Evolutionary conservation across 2,113 vertebrate genomes (phyloP).

Genomic region (Ariopsis seemanni): DNA sequence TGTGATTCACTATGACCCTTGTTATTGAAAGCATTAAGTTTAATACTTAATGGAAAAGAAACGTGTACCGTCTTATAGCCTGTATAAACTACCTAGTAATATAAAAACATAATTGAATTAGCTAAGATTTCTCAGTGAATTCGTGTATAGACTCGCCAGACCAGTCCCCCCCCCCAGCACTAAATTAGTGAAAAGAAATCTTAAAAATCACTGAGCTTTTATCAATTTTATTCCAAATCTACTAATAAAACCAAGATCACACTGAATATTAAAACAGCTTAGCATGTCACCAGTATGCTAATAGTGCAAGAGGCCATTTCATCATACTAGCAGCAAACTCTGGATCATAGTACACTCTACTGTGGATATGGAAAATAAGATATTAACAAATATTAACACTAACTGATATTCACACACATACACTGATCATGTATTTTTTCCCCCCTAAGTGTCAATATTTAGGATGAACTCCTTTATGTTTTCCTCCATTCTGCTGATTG

Average conservation of each 20-base stretch:
- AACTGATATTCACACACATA: not conserved
- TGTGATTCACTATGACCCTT: conserved; percentile 33
- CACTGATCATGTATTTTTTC: not conserved
- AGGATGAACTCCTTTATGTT: not conserved
- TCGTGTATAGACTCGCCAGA: not conserved
- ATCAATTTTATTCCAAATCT: not conserved
- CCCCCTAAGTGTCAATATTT: not conserved
- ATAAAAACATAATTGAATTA: not conserved
- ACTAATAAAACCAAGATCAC: not conserved
- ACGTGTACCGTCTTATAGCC: not conserved
- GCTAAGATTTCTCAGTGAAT: not conserved
- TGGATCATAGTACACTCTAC: too few species aligned
- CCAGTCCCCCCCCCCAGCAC: too few species aligned
- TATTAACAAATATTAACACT: not conserved
- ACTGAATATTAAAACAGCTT: not conserved
- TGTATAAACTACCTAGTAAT: not conserved
- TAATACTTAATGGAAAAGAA: not conserved
- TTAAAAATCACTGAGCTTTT: not conserved
- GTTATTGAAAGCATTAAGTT: not conserved
- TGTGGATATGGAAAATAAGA: too few species aligned
- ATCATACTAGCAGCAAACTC: not conserved
- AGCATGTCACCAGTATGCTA: not conserved
- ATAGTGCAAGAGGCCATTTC: not conserved
- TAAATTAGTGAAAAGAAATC: not conserved
- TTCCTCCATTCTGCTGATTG: not conserved